Base-by-base conservation (phyloP, 2,888 invertebrate species). In the Andrena dorsata region DNA sequence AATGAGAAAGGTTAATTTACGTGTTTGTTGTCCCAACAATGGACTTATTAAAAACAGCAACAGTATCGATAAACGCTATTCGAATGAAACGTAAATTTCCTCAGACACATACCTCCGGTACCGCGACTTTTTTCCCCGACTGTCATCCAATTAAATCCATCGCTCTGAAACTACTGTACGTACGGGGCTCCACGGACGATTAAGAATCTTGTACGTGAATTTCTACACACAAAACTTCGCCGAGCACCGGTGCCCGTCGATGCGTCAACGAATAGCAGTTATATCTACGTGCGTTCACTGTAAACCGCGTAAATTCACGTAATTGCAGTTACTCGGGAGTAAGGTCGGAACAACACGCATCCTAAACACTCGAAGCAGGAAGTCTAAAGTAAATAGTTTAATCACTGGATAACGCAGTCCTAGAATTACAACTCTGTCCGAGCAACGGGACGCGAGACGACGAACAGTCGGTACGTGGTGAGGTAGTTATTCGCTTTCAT, bases 131-230 rank as follows among this genome's bases (percentile, higher is more conserved):
- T 73, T 65, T 56, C 69, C 56, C 32, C 72, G 28, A 32, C 56
- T 83, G 84, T 84, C 86, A 88, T 82, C 78, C 84, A 82, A 75
- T 84, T 74, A 84, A 68, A 72, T 66, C 66, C 84, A 77, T 81
- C 56, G 56, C 28, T 41, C 61, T 28, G n/a, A 47, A 47, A 51
- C 61, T 58, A 66, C 51, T 64, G 30, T 49, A 5, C 5, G 23
- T 20, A 32, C 49, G 30, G 8, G 6, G 20, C 16, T 63, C 73
- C 51, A 35, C 63, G 53, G n/a, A 10, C 49, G 49, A 82, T 63
- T 16, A 41, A 66, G 26, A 32, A 58, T 72, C 69, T 51, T 7
- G 6, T 49, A 58, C 53, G 51, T 66, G 26, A 78, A 65, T 72
- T 63, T 23, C 2, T 20, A 23, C 51, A 35, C 64, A 41, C 35